Evolutionary conservation across 1,140 invertebrate genomes (phyloP), one percentile per base, ranked within the genome.

Genomic region (Samia ricini): DNA sequence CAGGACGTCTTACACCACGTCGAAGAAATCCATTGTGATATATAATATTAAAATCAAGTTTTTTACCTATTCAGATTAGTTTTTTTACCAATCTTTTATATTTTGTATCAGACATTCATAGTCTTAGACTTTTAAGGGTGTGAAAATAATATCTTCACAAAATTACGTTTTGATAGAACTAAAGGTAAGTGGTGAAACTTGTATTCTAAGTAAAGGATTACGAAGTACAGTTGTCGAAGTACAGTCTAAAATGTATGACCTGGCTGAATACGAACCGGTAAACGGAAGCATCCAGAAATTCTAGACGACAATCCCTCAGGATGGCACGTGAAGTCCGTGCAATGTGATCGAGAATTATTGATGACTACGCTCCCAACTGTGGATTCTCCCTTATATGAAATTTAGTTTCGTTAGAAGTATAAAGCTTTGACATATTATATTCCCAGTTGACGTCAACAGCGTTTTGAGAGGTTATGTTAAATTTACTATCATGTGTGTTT

Each of bases 341-440:
- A 56, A 67, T 72, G 55, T 64, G 63, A 61, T 54, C 58, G 36
- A 24, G 64, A 72, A 72, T 72, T 72, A 72, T 72, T 69, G 67
- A 72, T 69, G 66, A 12, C 15, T 15, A n/a, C 5, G 57, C 18
- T 49, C 20, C n/a, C 20, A 42, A 15, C 33, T 42, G 3, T 42
- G 33, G 10, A 29, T 29, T 29, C 26, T 29, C n/a, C n/a, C 6
- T 29, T 29, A 29, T 29, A 29, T 10, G 26, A 42, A 42, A 42
- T 42, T 12, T 12, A 42, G 33, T 42, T 42, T 42, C 33, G 2
- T 15, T 42, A 15, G 33, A 42, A 42, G 4, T 36, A 36, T 42
- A 10, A n/a, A n/a, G 12, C 4, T 42, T 42, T 42, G 10, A 15
- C n/a, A 4, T 4, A 42, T 15, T 15, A 15, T 42, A 42, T 42